Conservation (phyloP, 2,797 vertebrate species). For the Pachyuromys duprasi region DNA sequence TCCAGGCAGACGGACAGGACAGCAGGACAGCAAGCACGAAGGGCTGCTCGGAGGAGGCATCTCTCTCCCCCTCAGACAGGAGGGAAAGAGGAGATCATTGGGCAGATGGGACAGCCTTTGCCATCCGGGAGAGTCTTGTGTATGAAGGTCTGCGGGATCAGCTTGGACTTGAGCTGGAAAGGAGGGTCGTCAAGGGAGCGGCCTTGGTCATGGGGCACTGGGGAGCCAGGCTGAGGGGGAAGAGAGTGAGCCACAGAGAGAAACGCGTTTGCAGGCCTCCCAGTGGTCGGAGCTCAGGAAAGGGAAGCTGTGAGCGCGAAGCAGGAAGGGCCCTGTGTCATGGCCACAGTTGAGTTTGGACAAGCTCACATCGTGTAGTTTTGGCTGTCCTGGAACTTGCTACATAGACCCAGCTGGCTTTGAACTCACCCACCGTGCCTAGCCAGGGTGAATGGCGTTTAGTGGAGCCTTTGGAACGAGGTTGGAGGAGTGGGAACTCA, state of each 20-base stretch:
- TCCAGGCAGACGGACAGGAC: not conserved
- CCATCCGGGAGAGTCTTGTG: not conserved
- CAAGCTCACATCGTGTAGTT: not conserved
- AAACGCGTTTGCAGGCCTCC: not conserved
- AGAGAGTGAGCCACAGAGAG: accelerated
- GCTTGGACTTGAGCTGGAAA: accelerated
- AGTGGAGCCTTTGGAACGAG: not conserved
- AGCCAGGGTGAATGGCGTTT: not conserved
- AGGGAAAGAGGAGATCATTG: not conserved
- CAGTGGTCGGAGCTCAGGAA: accelerated
- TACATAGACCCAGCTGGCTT: not conserved
- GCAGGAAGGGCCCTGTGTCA: not conserved
- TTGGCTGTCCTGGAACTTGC: not conserved
- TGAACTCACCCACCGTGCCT: not conserved
- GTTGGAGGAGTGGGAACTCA: not conserved
- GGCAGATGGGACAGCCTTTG: too few relatives aligned
- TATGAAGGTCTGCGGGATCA: not conserved
- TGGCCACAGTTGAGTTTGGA: not conserved
- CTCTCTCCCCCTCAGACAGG: not conserved
- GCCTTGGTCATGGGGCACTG: accelerated
- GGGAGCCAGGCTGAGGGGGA: not conserved
- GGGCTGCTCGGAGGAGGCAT: not conserved
- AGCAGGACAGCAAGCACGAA: not conserved
- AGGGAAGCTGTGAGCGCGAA: too few relatives aligned
- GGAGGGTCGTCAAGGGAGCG: accelerated